These are phyloP conservation scores for Myzus persicae DNA, from an alignment of 1,140 invertebrate genomes.

Conservation along the genomic window DNA sequence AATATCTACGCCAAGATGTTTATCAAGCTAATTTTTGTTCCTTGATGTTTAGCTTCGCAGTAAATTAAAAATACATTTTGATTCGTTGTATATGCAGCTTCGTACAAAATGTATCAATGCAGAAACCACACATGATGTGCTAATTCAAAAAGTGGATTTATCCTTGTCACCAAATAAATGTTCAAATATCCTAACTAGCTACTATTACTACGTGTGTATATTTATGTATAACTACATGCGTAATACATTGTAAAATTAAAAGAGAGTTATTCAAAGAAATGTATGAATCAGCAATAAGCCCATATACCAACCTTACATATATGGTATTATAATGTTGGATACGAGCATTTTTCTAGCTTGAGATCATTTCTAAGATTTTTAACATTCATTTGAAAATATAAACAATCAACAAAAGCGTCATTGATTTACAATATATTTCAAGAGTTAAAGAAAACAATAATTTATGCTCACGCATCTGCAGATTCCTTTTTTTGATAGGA, in stretches of 20 bases:
- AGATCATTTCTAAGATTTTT: not conserved
- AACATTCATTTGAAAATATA: not conserved
- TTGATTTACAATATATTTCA: not conserved
- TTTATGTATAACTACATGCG: not conserved
- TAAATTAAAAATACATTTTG: not conserved
- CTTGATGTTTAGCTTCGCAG: not conserved
- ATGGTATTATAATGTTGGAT: not conserved
- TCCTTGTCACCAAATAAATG: not conserved
- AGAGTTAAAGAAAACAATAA: not conserved
- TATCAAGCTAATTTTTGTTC: conserved; percentile 20
- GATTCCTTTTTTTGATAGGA: not conserved
- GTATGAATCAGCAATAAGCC: not conserved
- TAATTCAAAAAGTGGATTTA: not conserved
- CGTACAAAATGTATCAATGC: not conserved
- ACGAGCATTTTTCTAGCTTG: not conserved
- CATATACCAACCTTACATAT: not conserved
- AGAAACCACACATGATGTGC: not conserved
- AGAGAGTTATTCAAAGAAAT: not conserved
- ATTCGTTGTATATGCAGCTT: not conserved
- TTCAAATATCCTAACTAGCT: not conserved
- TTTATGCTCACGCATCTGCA: no score
- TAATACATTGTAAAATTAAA: not conserved
- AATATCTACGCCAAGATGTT: not conserved
- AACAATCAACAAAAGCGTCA: not conserved
- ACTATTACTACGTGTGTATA: no score